A percentile compares a stretch with the other conserved stretches of the same genome.
Conservation (phyloP, 2,888 invertebrate species). For the Lasioglossum calceatum region DNA sequence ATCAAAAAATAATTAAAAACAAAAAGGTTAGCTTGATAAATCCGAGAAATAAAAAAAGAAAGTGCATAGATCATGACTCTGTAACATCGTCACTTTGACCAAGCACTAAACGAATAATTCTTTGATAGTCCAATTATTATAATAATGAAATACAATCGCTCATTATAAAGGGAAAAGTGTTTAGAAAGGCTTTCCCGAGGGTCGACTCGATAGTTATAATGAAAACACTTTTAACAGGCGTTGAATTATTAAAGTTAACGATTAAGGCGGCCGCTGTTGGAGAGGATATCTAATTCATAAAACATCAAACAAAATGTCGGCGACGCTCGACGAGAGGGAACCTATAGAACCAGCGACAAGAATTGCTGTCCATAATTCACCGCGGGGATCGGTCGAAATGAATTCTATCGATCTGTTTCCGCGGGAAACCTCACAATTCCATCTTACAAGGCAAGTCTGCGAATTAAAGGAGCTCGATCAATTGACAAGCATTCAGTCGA, state of each 20-base stretch:
- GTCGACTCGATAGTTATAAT: background rate
- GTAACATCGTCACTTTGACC: too few relatives aligned
- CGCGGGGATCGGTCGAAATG: constrained; percentile 11
- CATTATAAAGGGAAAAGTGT: background rate
- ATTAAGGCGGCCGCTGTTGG: constrained; percentile 3
- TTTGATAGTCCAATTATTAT: background rate
- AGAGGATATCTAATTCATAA: constrained; percentile 5
- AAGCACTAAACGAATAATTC: background rate
- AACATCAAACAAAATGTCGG: constrained; percentile 6
- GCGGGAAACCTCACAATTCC: constrained; percentile 21
- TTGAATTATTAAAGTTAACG: constrained; percentile 14
- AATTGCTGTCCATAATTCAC: constrained; percentile 13
- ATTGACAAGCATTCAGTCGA: constrained; percentile 34
- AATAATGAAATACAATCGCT: background rate
- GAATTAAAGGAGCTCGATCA: constrained; percentile 47
- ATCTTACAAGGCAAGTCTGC: constrained; percentile 24
- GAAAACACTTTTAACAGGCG: constrained; percentile 2
- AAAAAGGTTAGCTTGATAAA: background rate
- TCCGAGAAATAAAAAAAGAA: too few relatives aligned
- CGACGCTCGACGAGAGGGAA: background rate
- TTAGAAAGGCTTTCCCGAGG: background rate
- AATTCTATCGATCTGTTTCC: constrained; percentile 31
- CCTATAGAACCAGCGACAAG: constrained; percentile 1
- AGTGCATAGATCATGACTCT: background rate
- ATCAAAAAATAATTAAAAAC: background rate